Conservation (phyloP, 2,113 vertebrate species). For the Siniperca chuatsi region DNA sequence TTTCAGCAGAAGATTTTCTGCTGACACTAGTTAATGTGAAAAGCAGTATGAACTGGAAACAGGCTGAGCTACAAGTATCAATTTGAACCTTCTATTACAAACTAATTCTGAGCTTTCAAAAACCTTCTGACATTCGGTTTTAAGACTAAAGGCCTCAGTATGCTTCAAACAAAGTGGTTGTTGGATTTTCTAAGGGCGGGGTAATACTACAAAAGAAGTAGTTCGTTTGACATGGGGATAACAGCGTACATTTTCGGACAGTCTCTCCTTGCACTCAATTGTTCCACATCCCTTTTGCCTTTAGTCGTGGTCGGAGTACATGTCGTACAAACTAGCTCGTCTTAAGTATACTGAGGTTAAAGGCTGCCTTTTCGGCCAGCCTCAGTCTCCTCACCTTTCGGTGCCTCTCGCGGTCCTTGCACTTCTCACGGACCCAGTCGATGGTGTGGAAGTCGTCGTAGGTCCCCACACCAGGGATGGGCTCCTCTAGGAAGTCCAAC, state of each 20-base stretch:
- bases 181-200: neutral
- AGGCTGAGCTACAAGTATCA: neutral
- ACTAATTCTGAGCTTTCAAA: no score
- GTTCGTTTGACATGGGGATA: no score
- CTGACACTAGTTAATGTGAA: constrained; percentile 3
- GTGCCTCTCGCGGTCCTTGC: constrained; percentile 97
- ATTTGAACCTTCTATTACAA: no score
- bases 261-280: no score
- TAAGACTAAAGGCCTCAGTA: no score
- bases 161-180: neutral
- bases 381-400: constrained; percentile 87
- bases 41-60: neutral
- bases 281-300: no score
- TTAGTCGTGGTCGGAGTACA: neutral
- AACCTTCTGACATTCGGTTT: no score
- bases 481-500: constrained; percentile 97
- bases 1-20: neutral
- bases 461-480: constrained; percentile 97
- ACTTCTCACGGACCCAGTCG: constrained; percentile 98
- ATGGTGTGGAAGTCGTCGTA: constrained; percentile 99
- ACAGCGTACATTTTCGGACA: no score
- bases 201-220: neutral
- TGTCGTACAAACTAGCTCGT: neutral
- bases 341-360: neutral
- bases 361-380: neutral